These are phyloP conservation scores for Acheta domesticus DNA, from an alignment of 2,888 invertebrate species.

Conservation along the genomic window DNA sequence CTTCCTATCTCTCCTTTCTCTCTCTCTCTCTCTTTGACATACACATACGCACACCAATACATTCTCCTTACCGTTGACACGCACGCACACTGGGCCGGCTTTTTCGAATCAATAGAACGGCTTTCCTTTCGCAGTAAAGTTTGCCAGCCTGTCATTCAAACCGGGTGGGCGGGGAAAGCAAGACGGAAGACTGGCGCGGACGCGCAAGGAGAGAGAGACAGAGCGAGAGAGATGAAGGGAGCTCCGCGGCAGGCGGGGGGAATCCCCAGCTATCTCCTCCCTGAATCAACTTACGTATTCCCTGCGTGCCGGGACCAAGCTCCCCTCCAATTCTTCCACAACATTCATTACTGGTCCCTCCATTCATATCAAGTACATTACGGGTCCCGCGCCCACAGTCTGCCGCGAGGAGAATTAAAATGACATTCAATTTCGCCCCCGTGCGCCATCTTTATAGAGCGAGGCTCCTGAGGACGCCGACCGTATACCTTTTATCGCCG, in stretches of 20 bases:
- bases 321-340: neutral
- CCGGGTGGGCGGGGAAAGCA: neutral
- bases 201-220: neutral
- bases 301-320: neutral
- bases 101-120: neutral
- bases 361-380: conserved; percentile 10
- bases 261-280: neutral
- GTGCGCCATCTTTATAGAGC: neutral
- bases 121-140: neutral
- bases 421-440: conserved; percentile 1
- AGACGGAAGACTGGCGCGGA: neutral
- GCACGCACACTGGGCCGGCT: no score
- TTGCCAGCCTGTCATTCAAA: neutral
- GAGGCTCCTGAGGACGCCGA: neutral
- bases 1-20: neutral
- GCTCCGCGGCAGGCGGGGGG: neutral
- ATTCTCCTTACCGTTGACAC: no score
- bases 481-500: conserved; percentile 9
- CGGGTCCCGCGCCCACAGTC: neutral
- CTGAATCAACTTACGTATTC: conserved; percentile 1
- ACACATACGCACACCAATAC: neutral
- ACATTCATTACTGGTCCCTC: neutral
- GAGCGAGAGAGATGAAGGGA: no score
- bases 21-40: neutral
- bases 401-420: neutral